Percentiles rank a stretch among this genome's conserved stretches.
Evolutionary conservation across 2,888 invertebrate species (phyloP).

Genomic region (Hetaerina titia): DNA sequence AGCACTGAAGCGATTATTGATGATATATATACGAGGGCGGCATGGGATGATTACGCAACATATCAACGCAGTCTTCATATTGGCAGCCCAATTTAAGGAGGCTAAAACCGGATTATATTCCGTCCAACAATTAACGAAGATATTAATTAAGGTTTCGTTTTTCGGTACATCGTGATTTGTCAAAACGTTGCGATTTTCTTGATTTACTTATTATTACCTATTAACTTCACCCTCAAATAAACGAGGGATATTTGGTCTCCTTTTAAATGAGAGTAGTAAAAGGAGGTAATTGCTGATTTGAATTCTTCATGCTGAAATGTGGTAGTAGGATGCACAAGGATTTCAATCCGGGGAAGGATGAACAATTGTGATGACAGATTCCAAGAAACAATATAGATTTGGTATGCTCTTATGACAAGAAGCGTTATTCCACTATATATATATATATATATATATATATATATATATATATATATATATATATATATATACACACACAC

Average conservation of each 20-base stretch:
- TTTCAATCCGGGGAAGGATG: not conserved
- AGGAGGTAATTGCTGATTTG: not conserved
- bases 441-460: too few species aligned
- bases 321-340: not conserved
- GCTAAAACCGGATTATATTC: not conserved
- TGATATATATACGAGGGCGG: not conserved
- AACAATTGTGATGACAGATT: not conserved
- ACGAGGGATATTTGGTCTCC: not conserved
- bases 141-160: not conserved
- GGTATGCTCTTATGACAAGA: not conserved
- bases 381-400: not conserved
- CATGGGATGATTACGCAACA: not conserved
- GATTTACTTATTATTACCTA: not conserved
- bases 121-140: not conserved
- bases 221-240: not conserved
- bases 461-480: too few species aligned
- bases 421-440: too few species aligned
- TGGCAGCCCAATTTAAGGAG: not conserved
- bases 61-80: not conserved
- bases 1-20: not conserved
- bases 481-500: too few species aligned
- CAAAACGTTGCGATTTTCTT: not conserved
- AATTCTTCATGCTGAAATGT: not conserved
- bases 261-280: not conserved
- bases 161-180: not conserved